Percentiles rank a stretch among this genome's conserved stretches.
Evolutionary conservation across 2,888 invertebrate genomes (phyloP).

Genomic region (Scaptomyza parva): DNA sequence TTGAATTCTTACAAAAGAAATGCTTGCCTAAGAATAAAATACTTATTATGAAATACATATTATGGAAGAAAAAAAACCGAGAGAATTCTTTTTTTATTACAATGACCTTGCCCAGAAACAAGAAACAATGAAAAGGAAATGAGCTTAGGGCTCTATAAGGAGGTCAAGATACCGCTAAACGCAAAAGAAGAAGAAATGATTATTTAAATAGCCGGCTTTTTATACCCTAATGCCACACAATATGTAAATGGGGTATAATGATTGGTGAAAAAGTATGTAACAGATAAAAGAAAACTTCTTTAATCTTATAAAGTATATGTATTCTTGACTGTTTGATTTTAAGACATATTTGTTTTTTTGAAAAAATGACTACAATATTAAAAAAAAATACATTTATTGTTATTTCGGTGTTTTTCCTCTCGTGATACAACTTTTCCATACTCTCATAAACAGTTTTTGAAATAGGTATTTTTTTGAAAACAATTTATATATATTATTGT

Average conservation of each 20-base stretch:
- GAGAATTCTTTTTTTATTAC: slow-evolving; percentile 43
- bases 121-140: slow-evolving; percentile 44
- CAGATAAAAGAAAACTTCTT: too few species aligned
- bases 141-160: slow-evolving; percentile 38
- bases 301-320: too few species aligned
- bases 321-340: too few species aligned
- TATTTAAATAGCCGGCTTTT: slow-evolving; percentile 13
- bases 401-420: too few species aligned
- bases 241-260: too few species aligned
- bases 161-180: slow-evolving; percentile 42
- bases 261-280: too few species aligned
- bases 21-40: slow-evolving; percentile 17
- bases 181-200: slow-evolving; percentile 6
- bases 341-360: too few species aligned
- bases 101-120: slow-evolving; percentile 77
- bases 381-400: too few species aligned
- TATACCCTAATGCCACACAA: too few species aligned
- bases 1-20: slow-evolving; percentile 23
- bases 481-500: slow-evolving; percentile 17
- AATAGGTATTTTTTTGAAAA: slow-evolving; percentile 5
- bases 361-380: too few species aligned
- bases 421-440: neutral
- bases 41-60: slow-evolving; percentile 30
- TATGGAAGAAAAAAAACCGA: slow-evolving; percentile 1
- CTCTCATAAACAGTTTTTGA: neutral